Percentiles rank a stretch among this genome's conserved stretches.
phyloP scores from a whole-genome alignment of 2,797 vertebrate species.

The Erithacus rubecula region DNA sequence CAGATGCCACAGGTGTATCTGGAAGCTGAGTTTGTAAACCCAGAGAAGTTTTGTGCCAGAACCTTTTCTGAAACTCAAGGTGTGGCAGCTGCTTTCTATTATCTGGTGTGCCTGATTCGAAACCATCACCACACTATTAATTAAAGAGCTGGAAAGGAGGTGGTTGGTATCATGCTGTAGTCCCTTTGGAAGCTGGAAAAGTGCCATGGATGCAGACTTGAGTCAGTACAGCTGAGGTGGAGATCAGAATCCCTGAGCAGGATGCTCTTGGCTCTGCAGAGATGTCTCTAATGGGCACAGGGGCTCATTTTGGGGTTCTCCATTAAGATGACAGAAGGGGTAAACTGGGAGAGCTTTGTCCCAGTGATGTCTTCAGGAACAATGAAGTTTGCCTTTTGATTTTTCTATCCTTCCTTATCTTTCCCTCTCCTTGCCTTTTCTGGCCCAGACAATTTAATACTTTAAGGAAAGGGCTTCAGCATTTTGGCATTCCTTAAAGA shows the following conservation, averaged over 20 bases:
- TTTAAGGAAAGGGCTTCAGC: not conserved
- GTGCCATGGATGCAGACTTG: not conserved
- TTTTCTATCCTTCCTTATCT: not conserved
- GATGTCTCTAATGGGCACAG: not conserved
- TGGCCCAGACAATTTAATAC: not conserved
- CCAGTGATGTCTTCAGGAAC: not conserved
- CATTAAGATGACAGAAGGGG: too few species aligned
- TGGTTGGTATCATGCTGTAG: not conserved
- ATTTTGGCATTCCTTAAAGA: not conserved
- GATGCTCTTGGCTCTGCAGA: not conserved
- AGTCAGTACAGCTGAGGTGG: not conserved
- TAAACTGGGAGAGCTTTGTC: not conserved
- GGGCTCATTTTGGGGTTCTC: fast-evolving
- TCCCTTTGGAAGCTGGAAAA: not conserved
- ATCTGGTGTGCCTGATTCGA: not conserved
- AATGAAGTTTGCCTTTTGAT: not conserved
- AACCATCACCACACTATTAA: not conserved
- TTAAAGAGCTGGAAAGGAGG: not conserved
- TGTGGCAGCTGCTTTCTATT: not conserved
- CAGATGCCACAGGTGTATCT: not conserved
- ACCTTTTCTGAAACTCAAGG: not conserved
- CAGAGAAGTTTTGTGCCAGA: not conserved
- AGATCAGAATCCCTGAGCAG: not conserved
- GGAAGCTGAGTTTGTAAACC: not conserved
- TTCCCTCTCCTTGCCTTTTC: not conserved